Evolutionary conservation across 2,797 vertebrate genomes (phyloP), one percentile per base, ranked within the genome.

Genomic region (Huso huso): DNA sequence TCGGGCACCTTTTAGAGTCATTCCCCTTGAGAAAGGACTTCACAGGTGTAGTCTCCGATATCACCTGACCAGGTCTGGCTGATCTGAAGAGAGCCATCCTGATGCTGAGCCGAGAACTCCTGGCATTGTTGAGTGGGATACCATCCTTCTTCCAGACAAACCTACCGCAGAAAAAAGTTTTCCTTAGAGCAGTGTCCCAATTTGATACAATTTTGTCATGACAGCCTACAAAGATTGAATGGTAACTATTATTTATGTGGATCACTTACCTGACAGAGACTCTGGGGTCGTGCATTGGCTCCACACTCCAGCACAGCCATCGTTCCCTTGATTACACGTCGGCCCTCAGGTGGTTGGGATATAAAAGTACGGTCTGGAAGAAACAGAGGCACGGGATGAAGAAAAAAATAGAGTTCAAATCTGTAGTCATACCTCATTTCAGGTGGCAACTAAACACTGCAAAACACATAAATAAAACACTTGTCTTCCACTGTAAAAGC

Each of bases 61-160:
- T 98, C 96, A 0, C 95, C 96, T 0, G 96, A 98, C 96, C 96
- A 98, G 0, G 96, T 98, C 82, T 98, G 96, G 77, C 93, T 93
- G 75, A 98, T 96, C 61, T 93, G 83, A 62, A 98, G 93, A 13
- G 90, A 90, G 48, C 95, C 95, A 0, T 89, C 91, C 51, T 91
- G 1, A 95, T 77, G 0, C 87, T 86, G 37, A 96, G 83, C 65
- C 95, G 88, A 7, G 93, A 94, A 13, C 90, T 93, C 64, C 86
- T 82, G 51, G 87, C 82, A 0, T 90, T 85, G 49, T 81, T 83
- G 70, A 97, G 87, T 1, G 78, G 64, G 49, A 75, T 37, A 0
- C 81, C 82, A 58, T 94, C 89, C 69, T 95, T 95, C 77, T 90
- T 92, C 95, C 96, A 98, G 66, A 85, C 77, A 18, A 92, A 97